phyloP scores from a whole-genome alignment of 1,140 invertebrate genomes.

The Bombus impatiens region DNA sequence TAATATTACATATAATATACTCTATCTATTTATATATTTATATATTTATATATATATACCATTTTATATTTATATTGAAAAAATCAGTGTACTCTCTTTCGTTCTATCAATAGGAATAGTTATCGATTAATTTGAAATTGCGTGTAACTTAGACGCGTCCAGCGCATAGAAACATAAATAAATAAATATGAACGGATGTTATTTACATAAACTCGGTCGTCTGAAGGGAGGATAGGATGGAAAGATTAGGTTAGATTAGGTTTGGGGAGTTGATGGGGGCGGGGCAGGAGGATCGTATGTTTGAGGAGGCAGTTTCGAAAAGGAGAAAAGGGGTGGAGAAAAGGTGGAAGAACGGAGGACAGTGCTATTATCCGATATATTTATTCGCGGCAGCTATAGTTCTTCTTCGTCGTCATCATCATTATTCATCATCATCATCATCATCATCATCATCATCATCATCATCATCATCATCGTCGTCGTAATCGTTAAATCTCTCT shows the following conservation, averaged over 20 bases:
- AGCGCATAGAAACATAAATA: slow-evolving; percentile 81
- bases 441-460: background rate
- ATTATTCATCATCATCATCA: background rate
- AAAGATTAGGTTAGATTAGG: background rate
- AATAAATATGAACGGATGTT: slow-evolving; percentile 78
- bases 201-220: slow-evolving; percentile 72
- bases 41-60: slow-evolving; percentile 68
- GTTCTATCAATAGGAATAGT: slow-evolving; percentile 64
- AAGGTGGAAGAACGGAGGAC: background rate
- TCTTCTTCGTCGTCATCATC: slow-evolving; percentile 1
- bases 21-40: slow-evolving; percentile 70
- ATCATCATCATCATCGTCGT: background rate
- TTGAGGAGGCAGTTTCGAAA: background rate
- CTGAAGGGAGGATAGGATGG: slow-evolving; percentile 3
- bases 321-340: too few relatives aligned
- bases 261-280: too few relatives aligned
- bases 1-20: slow-evolving; percentile 70
- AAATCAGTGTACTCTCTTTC: slow-evolving; percentile 70
- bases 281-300: background rate
- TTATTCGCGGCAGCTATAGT: slow-evolving; percentile 33
- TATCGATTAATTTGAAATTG: slow-evolving; percentile 75
- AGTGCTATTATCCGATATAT: slow-evolving; percentile 46
- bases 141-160: slow-evolving; percentile 79
- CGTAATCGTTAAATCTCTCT: slow-evolving; percentile 28
- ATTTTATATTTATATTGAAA: slow-evolving; percentile 70